Evolutionary conservation across 2,113 vertebrate genomes (phyloP).

Genomic region (Ochotona curzoniae): DNA sequence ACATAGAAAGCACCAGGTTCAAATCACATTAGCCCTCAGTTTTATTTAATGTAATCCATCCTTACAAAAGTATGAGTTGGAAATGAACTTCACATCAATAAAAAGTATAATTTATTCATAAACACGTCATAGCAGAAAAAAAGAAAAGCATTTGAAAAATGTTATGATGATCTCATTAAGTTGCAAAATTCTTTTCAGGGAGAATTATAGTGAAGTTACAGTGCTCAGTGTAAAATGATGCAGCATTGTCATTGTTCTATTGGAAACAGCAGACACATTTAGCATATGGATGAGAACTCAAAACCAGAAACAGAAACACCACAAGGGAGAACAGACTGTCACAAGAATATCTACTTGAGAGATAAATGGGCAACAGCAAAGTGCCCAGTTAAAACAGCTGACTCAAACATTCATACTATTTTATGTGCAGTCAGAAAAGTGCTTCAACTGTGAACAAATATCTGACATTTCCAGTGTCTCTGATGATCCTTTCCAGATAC

Average conservation of each 20-base stretch:
- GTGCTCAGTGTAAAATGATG: not conserved
- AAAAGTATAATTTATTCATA: constrained; percentile 10
- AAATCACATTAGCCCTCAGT: not conserved
- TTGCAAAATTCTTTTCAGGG: not conserved
- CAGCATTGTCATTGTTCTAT: not conserved
- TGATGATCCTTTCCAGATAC: not conserved
- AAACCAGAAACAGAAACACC: not conserved
- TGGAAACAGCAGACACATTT: not conserved
- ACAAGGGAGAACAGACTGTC: not conserved
- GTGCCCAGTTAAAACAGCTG: not conserved
- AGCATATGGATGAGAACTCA: not conserved
- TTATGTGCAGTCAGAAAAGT: not conserved
- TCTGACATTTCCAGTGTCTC: not conserved
- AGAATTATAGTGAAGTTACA: not conserved
- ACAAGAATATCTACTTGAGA: not conserved
- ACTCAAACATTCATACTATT: not conserved
- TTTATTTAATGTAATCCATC: not conserved
- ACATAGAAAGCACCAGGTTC: not conserved
- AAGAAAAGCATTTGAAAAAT: not conserved
- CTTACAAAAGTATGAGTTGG: not conserved
- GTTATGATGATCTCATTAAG: constrained; percentile 9
- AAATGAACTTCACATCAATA: not conserved
- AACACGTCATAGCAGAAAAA: not conserved
- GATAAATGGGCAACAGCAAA: not conserved
- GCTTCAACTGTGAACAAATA: not conserved